phyloP scores from a whole-genome alignment of 1,140 invertebrate genomes.

The Ladona fulva region DNA sequence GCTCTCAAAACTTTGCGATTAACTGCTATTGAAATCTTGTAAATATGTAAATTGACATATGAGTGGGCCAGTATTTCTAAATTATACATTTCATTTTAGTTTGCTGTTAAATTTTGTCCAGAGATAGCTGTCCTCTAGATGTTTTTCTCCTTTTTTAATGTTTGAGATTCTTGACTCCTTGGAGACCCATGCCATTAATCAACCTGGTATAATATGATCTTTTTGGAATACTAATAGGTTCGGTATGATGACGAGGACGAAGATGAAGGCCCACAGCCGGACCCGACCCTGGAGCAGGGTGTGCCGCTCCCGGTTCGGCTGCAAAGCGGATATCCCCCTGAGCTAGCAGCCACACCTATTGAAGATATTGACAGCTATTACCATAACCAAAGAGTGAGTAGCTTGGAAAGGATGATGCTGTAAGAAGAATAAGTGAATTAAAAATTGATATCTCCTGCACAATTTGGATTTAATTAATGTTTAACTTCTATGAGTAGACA shows the following conservation, averaged over 20 bases:
- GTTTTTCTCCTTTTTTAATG: neutral
- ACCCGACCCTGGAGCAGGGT: conserved; percentile 86
- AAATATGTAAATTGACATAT: conserved; percentile 11
- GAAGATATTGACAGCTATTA: conserved; percentile 93
- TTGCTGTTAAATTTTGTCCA: conserved; percentile 28
- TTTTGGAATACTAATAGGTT: conserved; percentile 46
- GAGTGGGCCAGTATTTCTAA: neutral
- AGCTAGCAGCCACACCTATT: conserved; percentile 84
- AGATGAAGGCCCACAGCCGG: conserved; percentile 89
- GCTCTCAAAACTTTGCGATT: neutral
- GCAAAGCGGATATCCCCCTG: conserved; percentile 80
- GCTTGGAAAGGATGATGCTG: too few species aligned
- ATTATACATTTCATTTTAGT: conserved; percentile 11
- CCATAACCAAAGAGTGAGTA: conserved; percentile 77
- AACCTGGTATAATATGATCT: too few species aligned
- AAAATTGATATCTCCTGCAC: too few species aligned
- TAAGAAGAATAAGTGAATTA: too few species aligned
- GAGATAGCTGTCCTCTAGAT: neutral
- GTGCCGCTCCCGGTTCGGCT: conserved; percentile 79
- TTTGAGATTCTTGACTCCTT: too few species aligned
- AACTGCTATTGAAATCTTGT: neutral
- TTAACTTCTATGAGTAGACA: too few species aligned
- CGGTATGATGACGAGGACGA: conserved; percentile 93
- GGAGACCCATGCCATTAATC: too few species aligned
- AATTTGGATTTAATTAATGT: too few species aligned